Percentiles rank a stretch among this genome's conserved stretches.
Conservation (phyloP, 1,140 invertebrate genomes). For the Hirudo medicinalis region DNA sequence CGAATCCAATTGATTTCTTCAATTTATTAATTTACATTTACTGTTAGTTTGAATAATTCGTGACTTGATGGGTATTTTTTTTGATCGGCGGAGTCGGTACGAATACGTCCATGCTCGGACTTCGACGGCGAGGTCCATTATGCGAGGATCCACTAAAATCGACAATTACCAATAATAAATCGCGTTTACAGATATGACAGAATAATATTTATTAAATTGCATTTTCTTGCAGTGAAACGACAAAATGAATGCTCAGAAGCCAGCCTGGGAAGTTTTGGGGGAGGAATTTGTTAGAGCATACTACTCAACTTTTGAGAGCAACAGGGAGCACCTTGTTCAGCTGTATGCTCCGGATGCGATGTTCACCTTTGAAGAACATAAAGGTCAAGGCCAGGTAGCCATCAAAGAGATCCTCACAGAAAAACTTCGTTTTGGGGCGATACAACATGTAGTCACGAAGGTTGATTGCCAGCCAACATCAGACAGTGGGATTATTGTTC, state of each 20-base stretch:
- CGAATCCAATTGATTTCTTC: too few species aligned
- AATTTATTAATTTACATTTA: too few species aligned
- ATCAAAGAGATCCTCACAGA: constrained; percentile 88
- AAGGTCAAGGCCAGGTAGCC: constrained; percentile 74
- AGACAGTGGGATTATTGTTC: constrained; percentile 73
- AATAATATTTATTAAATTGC: too few species aligned
- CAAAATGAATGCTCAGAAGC: constrained; percentile 12
- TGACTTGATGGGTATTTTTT: too few species aligned
- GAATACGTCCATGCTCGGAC: too few species aligned
- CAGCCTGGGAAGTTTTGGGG: constrained; percentile 12
- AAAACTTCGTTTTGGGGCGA: constrained; percentile 77
- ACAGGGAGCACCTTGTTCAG: constrained; percentile 8
- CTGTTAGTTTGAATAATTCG: too few species aligned
- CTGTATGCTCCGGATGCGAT: constrained; percentile 45
- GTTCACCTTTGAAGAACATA: constrained; percentile 86
- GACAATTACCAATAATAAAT: too few species aligned
- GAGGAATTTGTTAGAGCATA: constrained; percentile 17
- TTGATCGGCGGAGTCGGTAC: too few species aligned
- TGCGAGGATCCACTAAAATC: too few species aligned
- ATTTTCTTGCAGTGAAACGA: not conserved
- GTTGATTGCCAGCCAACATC: constrained; percentile 88
- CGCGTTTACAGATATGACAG: too few species aligned
- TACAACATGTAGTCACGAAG: constrained; percentile 74
- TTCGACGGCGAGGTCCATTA: too few species aligned
- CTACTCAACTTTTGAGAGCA: constrained; percentile 12